phyloP scores from a whole-genome alignment of 2,888 invertebrate genomes.

The Megaustenia siamemsis region DNA sequence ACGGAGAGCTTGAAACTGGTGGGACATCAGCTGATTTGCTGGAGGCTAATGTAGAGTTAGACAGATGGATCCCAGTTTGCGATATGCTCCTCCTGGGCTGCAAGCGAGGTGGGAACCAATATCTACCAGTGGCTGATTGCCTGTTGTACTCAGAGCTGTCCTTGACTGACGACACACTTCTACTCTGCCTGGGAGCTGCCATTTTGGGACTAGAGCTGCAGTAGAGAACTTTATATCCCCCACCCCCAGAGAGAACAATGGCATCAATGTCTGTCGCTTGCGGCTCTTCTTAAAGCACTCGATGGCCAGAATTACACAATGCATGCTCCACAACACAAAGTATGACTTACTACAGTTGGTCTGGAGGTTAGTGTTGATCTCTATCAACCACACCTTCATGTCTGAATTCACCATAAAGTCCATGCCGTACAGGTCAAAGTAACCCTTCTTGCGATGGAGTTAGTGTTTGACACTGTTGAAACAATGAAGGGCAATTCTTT shows the following conservation, averaged over 20 bases:
- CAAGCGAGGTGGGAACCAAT: background rate
- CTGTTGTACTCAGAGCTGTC: slow-evolving; percentile 56
- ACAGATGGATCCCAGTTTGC: background rate
- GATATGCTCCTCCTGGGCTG: background rate
- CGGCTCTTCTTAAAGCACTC: slow-evolving; percentile 79
- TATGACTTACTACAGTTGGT: slow-evolving; percentile 78
- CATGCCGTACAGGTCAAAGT: slow-evolving; percentile 79
- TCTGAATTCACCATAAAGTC: slow-evolving; percentile 80
- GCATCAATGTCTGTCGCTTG: slow-evolving; percentile 72
- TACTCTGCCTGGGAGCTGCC: slow-evolving; percentile 62
- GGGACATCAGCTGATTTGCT: background rate
- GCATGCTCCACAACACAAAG: slow-evolving; percentile 78
- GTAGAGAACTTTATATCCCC: slow-evolving; percentile 68
- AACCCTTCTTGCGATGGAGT: slow-evolving; percentile 77
- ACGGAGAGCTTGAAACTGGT: slow-evolving; percentile 16
- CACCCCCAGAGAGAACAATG: slow-evolving; percentile 73
- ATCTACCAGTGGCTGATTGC: slow-evolving; percentile 14
- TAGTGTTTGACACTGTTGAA: slow-evolving; percentile 79
- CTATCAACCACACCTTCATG: slow-evolving; percentile 80
- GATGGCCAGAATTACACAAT: slow-evolving; percentile 77
- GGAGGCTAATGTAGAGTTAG: background rate
- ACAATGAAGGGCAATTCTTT: slow-evolving; percentile 78
- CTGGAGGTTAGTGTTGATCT: slow-evolving; percentile 79
- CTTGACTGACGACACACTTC: slow-evolving; percentile 72
- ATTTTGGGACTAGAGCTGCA: slow-evolving; percentile 67